Evolutionary conservation across 2,113 vertebrate species (phyloP).

Genomic region (Echinops telfairi): DNA sequence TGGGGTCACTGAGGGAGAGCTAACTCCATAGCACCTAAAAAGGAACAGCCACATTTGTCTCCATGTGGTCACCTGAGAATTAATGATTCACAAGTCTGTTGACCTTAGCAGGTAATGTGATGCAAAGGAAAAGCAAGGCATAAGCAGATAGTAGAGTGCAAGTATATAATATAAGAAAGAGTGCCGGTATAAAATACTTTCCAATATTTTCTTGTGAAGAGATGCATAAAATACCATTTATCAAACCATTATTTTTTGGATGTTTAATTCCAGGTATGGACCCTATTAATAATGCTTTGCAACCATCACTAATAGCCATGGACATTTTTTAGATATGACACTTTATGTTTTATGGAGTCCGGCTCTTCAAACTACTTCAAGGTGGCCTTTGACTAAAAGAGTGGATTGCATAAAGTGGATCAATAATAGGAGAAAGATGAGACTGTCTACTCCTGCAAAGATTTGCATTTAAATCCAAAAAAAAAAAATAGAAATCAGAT

Average conservation of each 20-base stretch:
- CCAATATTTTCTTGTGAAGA: background rate
- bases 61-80: background rate
- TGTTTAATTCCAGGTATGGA: background rate
- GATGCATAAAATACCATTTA: background rate
- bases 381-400: background rate
- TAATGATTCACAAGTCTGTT: background rate
- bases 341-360: background rate
- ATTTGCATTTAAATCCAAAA: background rate
- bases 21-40: no score
- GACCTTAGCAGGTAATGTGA: background rate
- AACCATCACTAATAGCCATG: background rate
- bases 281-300: background rate
- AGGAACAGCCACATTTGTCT: background rate
- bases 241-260: background rate
- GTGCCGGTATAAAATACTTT: background rate
- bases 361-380: background rate
- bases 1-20: no score
- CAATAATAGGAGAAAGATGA: no score
- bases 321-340: background rate
- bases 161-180: background rate
- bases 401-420: background rate
- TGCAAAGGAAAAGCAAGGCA: background rate
- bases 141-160: background rate
- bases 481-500: background rate
- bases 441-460: no score